phyloP scores from a whole-genome alignment of 1,140 invertebrate genomes.

The Stegodyphus dumicola region DNA sequence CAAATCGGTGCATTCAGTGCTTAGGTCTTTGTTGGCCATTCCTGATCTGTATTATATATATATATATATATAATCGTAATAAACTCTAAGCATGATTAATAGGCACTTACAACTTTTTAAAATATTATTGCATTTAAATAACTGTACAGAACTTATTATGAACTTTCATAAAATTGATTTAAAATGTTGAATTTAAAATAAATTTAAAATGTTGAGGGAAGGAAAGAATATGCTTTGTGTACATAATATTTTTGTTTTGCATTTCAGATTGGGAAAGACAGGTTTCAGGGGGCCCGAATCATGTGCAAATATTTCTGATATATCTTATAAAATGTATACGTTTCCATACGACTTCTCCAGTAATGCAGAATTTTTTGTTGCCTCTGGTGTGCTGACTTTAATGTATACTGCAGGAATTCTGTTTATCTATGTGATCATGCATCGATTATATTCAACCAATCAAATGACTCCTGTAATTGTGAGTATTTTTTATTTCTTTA shows the following conservation, averaged over 20 bases:
- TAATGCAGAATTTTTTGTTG: conserved; percentile 77
- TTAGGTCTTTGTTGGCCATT: too few relatives aligned
- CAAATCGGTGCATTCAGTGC: too few relatives aligned
- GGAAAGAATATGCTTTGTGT: neutral
- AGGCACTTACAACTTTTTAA: too few relatives aligned
- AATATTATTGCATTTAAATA: too few relatives aligned
- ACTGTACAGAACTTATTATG: too few relatives aligned
- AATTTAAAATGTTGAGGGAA: too few relatives aligned
- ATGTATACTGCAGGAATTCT: conserved; percentile 74
- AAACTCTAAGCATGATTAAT: too few relatives aligned
- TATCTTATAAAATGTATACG: conserved; percentile 30
- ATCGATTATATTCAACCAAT: conserved; percentile 74
- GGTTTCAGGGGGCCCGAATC: conserved; percentile 47
- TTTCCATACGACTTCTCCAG: conserved; percentile 72
- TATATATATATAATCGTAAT: too few relatives aligned
- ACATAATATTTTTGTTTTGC: neutral
- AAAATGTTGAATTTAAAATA: too few relatives aligned
- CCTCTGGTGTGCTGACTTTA: conserved; percentile 77
- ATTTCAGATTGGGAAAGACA: conserved; percentile 54
- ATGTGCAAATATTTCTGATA: conserved; percentile 34
- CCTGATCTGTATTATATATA: too few relatives aligned
- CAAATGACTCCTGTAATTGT: conserved; percentile 70
- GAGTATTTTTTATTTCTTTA: conserved; percentile 63
- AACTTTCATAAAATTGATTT: too few relatives aligned
- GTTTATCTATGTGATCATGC: conserved; percentile 74